phyloP scores from a whole-genome alignment of 1,140 invertebrate genomes.

The Pristionchus pacificus region DNA sequence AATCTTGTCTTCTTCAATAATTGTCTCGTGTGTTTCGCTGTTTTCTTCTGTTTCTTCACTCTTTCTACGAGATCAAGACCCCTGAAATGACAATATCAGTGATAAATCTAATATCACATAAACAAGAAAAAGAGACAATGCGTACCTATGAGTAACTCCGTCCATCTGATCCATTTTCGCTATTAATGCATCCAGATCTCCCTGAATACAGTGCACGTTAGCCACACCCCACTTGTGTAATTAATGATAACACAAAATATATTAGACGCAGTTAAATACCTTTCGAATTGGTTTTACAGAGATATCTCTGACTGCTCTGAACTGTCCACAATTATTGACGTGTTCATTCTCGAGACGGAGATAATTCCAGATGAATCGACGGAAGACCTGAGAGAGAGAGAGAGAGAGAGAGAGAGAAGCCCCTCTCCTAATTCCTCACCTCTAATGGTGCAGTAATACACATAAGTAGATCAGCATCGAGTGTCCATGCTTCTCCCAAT shows the following conservation, averaged over 20 bases:
- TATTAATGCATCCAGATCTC: slow-evolving; percentile 23
- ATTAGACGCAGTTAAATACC: too few relatives aligned
- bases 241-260: too few relatives aligned
- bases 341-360: slow-evolving; percentile 99
- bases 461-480: slow-evolving; percentile 78
- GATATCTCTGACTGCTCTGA: slow-evolving; percentile 94
- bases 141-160: slow-evolving; percentile 55
- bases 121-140: too few relatives aligned
- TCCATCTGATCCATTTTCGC: slow-evolving; percentile 52
- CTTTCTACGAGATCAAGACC: slow-evolving; percentile 52
- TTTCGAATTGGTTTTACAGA: slow-evolving; percentile 81
- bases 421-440: too few relatives aligned
- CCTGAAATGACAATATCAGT: too few relatives aligned
- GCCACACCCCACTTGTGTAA: too few relatives aligned
- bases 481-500: slow-evolving; percentile 75
- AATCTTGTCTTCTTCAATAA: slow-evolving; percentile 49
- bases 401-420: slow-evolving; percentile 82
- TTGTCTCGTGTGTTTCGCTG: slow-evolving; percentile 48
- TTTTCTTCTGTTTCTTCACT: slow-evolving; percentile 56
- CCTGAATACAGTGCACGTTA: too few relatives aligned
- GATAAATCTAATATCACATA: too few relatives aligned
- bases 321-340: slow-evolving; percentile 98
- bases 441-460: slow-evolving; percentile 84
- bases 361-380: slow-evolving; percentile 99
- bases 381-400: slow-evolving; percentile 70